Base-by-base conservation (phyloP, 2,113 vertebrate species). In the Paramisgurnus dabryanus region DNA sequence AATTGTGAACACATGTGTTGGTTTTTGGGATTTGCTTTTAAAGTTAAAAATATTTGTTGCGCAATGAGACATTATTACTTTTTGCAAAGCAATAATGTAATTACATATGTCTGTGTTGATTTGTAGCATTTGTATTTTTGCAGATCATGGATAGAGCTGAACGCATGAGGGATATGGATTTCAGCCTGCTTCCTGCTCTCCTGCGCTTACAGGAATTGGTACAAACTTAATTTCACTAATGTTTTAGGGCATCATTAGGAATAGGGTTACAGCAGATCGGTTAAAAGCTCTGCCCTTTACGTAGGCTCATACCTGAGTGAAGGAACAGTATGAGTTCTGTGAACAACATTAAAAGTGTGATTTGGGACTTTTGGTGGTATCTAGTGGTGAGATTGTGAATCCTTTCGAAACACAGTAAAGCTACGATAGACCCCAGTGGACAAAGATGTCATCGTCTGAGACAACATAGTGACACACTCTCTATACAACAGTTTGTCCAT, bases 131-230 rank as follows among this genome's bases (percentile, higher is more conserved):
- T 34, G 27, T 34, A 34, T 83, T 39, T 86, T 75, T 79, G 65
- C 87, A 99, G 97, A 95, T 99, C 13, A 90, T 98, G 84, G 98
- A 98, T 88, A 95, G 95, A 89, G 95, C 98, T 0, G 96, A 99
- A 50, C 91, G 95, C 73, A 90, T 99, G 78, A 94, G 96, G 86
- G 96, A 98, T 69, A 91, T 96, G 87, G 95, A 97, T 79, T 92
- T 92, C 81, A 97, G 98, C 79, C 86, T 99, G 82, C 93, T 99
- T 69, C 95, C 97, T 60, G 96, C 93, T 0, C 95, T 99, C 78
- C 94, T 98, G 84, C 95, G 96, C 43, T 93, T 99, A 79, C 97
- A 98, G 66, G 98, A 99, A 86, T 72, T 99, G 94, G 98, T 99
- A 91, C 95, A 89, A 3, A 41, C 45, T 8, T 47, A 7, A 12